These are phyloP conservation scores for Cheilosia soror DNA, from an alignment of 2,888 invertebrate species.

Conservation along the genomic window DNA sequence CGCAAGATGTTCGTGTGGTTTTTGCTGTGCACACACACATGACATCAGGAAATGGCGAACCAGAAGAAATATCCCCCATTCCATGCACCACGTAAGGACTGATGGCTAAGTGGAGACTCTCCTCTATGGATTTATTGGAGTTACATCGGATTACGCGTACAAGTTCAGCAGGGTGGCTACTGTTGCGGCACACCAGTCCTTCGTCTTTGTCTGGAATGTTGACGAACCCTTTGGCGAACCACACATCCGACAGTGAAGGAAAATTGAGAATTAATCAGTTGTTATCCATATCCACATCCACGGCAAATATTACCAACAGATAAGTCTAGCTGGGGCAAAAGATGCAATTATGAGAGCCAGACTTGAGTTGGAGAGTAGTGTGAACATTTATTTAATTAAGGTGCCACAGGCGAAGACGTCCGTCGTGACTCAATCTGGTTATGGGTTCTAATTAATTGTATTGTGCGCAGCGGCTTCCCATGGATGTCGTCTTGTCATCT, in stretches of 20 bases:
- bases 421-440: conserved; percentile 23
- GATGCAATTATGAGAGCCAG: conserved; percentile 1
- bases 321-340: conserved; percentile 11
- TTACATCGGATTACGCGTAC: conserved; percentile 46
- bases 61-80: conserved; percentile 3
- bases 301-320: neutral
- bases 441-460: conserved; percentile 60
- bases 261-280: conserved; percentile 57
- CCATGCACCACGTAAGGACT: conserved; percentile 43
- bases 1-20: conserved; percentile 6
- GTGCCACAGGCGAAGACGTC: conserved; percentile 46
- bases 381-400: conserved; percentile 72
- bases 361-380: conserved; percentile 20
- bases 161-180: conserved; percentile 40
- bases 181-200: conserved; percentile 8
- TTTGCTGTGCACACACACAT: conserved; percentile 23
- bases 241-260: neutral
- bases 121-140: conserved; percentile 51
- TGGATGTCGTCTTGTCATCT: conserved; percentile 4
- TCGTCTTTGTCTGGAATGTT: conserved; percentile 42
- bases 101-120: conserved; percentile 26
- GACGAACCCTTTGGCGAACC: conserved; percentile 26
- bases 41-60: conserved; percentile 42
- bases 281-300: conserved; percentile 15
- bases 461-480: conserved; percentile 44